These are phyloP conservation scores for Rhagonycha lutea DNA, from an alignment of 2,888 invertebrate genomes.

Conservation along the genomic window DNA sequence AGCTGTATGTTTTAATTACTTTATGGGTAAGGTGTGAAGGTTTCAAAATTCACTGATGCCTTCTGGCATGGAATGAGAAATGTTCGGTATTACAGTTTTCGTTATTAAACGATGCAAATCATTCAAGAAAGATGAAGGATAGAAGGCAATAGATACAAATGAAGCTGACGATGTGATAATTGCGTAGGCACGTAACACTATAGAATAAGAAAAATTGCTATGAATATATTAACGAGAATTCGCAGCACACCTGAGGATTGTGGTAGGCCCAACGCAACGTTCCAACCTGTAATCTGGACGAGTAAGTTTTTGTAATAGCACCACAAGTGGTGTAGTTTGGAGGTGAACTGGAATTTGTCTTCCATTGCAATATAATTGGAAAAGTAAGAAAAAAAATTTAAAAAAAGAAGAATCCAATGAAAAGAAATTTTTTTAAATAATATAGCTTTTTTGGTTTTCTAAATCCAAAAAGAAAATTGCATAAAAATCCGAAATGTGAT, in stretches of 20 bases:
- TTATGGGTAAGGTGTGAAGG: neutral
- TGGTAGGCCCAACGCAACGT: neutral
- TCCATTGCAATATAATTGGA: too few relatives aligned
- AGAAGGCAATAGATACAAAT: neutral
- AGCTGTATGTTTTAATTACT: neutral
- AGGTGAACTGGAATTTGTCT: too few relatives aligned
- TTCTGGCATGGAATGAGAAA: neutral
- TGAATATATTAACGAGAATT: neutral
- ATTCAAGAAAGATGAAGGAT: neutral
- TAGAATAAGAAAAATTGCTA: neutral
- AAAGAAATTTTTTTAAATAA: too few relatives aligned
- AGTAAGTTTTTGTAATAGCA: neutral
- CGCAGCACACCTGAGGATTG: neutral
- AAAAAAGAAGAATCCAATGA: too few relatives aligned
- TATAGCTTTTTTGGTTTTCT: too few relatives aligned
- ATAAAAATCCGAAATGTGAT: neutral
- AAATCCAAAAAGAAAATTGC: too few relatives aligned
- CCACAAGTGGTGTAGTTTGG: neutral
- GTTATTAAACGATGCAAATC: neutral
- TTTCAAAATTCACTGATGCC: neutral
- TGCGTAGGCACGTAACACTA: neutral
- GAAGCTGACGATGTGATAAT: neutral
- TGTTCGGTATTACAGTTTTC: neutral
- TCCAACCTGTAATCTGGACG: neutral
- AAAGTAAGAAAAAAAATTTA: too few relatives aligned